phyloP scores from a whole-genome alignment of 2,113 vertebrate species.

The Heterochromis multidens region DNA sequence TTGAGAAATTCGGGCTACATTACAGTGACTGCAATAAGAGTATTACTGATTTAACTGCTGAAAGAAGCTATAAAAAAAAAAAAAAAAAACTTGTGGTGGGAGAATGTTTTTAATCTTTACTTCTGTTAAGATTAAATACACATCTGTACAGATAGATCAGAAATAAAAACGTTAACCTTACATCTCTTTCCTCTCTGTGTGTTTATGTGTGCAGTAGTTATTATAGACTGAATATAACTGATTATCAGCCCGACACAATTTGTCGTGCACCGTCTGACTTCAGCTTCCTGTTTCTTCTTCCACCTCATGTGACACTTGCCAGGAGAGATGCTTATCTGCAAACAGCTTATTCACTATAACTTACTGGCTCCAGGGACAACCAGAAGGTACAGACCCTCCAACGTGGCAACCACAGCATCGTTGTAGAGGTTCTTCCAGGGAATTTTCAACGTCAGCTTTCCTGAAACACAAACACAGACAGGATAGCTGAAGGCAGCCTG shows the following conservation, averaged over 20 bases:
- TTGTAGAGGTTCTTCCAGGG: slow-evolving; percentile 98
- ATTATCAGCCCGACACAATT: not conserved
- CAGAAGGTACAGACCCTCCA: slow-evolving; percentile 93
- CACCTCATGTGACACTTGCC: not conserved
- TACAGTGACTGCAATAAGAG: not conserved
- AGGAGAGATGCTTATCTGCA: not conserved
- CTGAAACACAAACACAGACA: slow-evolving; percentile 58
- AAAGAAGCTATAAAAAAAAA: not conserved
- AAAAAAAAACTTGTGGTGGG: not conserved
- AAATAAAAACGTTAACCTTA: not conserved
- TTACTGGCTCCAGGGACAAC: slow-evolving; percentile 94
- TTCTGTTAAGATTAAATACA: not conserved
- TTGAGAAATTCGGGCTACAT: not conserved
- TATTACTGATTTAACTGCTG: not conserved
- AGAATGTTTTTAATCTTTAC: not conserved
- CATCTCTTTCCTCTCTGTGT: not conserved
- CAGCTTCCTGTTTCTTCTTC: not conserved
- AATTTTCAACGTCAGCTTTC: slow-evolving; percentile 95
- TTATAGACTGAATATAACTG: not conserved
- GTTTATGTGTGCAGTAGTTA: not conserved
- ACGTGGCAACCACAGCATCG: slow-evolving; percentile 91
- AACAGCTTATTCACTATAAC: slow-evolving; percentile 38
- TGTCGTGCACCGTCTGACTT: rapidly evolving
- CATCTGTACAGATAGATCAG: not conserved
- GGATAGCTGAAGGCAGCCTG: not conserved